Evolutionary conservation across 1,140 invertebrate genomes (phyloP).

Genomic region (Phthorimaea operculella): DNA sequence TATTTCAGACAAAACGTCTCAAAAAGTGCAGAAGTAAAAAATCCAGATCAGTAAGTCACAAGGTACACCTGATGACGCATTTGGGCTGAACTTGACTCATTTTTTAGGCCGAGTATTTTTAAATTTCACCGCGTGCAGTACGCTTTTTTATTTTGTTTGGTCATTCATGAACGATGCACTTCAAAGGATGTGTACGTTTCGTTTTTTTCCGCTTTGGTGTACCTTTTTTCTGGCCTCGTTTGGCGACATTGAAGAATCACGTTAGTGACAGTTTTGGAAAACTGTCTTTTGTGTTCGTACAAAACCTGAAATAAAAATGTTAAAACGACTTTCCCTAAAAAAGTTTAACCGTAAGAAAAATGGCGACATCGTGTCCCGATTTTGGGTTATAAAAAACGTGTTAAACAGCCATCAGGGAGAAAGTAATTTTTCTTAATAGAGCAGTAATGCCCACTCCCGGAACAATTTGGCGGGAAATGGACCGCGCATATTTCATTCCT

Average conservation of each 20-base stretch:
- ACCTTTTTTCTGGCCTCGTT: too few species aligned
- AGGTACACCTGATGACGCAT: conserved; percentile 8
- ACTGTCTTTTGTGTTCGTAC: too few species aligned
- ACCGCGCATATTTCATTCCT: conserved; percentile 43
- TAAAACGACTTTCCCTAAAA: too few species aligned
- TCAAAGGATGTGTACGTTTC: background rate
- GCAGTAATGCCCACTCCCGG: conserved; percentile 25
- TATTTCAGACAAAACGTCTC: too few species aligned
- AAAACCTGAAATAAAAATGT: too few species aligned
- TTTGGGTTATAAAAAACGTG: conserved; percentile 7
- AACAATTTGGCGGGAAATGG: conserved; percentile 36
- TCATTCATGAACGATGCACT: background rate
- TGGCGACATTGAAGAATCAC: too few species aligned
- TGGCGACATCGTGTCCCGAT: too few species aligned
- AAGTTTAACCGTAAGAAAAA: too few species aligned
- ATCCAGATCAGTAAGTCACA: background rate
- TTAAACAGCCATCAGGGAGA: conserved; percentile 1
- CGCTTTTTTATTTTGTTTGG: background rate
- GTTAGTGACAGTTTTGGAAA: too few species aligned
- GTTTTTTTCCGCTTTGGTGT: too few species aligned
- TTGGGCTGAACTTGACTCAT: conserved; percentile 42
- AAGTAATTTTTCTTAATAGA: conserved; percentile 44
- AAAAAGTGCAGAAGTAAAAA: too few species aligned
- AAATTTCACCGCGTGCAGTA: background rate
- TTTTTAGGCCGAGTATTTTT: conserved; percentile 11